Evolutionary conservation across 2,888 invertebrate species (phyloP).

Genomic region (Trypoxylon attenuatum): DNA sequence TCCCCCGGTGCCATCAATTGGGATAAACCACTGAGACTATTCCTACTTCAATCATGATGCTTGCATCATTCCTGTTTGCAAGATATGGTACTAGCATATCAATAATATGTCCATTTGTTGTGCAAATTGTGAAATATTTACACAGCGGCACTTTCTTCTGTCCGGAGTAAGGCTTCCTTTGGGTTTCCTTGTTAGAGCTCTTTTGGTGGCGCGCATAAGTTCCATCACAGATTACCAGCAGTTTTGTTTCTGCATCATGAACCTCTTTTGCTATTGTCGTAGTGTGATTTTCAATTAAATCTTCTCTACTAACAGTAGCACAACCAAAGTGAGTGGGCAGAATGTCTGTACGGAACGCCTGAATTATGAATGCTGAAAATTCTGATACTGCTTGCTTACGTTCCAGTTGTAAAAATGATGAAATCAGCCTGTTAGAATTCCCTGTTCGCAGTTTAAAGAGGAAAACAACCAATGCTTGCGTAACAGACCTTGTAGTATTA

Average conservation of each 20-base stretch:
- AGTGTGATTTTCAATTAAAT: slow-evolving; percentile 38
- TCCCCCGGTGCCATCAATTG: too few relatives aligned
- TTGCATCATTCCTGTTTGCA: too few relatives aligned
- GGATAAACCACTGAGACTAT: too few relatives aligned
- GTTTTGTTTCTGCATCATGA: slow-evolving; percentile 28
- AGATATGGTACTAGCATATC: slow-evolving; percentile 40
- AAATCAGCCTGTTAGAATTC: too few relatives aligned
- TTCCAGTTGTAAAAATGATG: slow-evolving; percentile 28
- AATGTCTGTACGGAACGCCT: slow-evolving; percentile 48
- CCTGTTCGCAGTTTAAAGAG: too few relatives aligned
- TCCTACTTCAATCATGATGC: too few relatives aligned
- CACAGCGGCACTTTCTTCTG: too few relatives aligned
- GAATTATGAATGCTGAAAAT: slow-evolving; percentile 33
- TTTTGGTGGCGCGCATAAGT: too few relatives aligned
- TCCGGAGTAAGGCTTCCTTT: slow-evolving; percentile 52
- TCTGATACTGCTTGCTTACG: slow-evolving; percentile 40
- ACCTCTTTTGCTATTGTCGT: slow-evolving; percentile 22
- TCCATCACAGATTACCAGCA: too few relatives aligned
- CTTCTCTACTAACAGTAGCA: slow-evolving; percentile 25
- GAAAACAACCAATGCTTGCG: too few relatives aligned
- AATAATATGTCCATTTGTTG: slow-evolving; percentile 47
- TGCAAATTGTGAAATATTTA: too few relatives aligned
- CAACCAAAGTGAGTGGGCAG: slow-evolving; percentile 40
- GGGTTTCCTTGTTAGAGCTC: slow-evolving; percentile 45
- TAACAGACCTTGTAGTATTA: not conserved